A percentile compares a stretch with the other conserved stretches of the same genome.
Conservation (phyloP, 2,797 vertebrate genomes). For the Ataeniobius toweri region DNA sequence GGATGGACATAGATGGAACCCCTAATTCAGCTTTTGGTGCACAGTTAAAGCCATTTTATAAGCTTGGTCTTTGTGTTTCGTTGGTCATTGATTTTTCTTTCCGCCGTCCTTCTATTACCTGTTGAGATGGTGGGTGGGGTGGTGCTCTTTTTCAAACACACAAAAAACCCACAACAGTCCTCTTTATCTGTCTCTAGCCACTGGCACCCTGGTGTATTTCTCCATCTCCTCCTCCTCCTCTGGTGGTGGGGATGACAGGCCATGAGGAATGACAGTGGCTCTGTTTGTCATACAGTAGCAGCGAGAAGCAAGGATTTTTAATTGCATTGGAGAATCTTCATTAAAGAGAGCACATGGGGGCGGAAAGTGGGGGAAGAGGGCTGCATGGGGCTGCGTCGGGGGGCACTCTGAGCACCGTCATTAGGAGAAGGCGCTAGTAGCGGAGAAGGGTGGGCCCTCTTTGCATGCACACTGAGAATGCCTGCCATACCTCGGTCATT, state of each 20-base stretch:
- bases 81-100: conserved; percentile 78
- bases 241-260: conserved; percentile 72
- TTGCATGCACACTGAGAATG: conserved; percentile 94
- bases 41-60: conserved; percentile 75
- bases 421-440: conserved; percentile 87
- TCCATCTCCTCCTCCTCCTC: conserved; percentile 71
- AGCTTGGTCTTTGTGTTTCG: conserved; percentile 70
- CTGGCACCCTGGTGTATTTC: conserved; percentile 76
- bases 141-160: conserved; percentile 67
- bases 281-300: conserved; percentile 87
- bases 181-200: conserved; percentile 71
- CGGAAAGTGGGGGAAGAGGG: conserved; percentile 60
- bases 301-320: conserved; percentile 91
- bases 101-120: conserved; percentile 77
- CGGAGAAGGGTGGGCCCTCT: conserved; percentile 86
- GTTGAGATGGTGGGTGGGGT: conserved; percentile 66
- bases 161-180: conserved; percentile 54
- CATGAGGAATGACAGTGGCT: conserved; percentile 77
- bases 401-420: conserved; percentile 94
- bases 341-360: conserved; percentile 86
- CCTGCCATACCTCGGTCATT: conserved; percentile 99
- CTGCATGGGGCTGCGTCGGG: conserved; percentile 74
- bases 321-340: conserved; percentile 99
- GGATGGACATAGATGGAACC: conserved; percentile 45
- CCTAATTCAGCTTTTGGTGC: conserved; percentile 66